These are phyloP conservation scores for Rhopalosiphum nymphaeae DNA, from an alignment of 2,888 invertebrate genomes.

Conservation along the genomic window DNA sequence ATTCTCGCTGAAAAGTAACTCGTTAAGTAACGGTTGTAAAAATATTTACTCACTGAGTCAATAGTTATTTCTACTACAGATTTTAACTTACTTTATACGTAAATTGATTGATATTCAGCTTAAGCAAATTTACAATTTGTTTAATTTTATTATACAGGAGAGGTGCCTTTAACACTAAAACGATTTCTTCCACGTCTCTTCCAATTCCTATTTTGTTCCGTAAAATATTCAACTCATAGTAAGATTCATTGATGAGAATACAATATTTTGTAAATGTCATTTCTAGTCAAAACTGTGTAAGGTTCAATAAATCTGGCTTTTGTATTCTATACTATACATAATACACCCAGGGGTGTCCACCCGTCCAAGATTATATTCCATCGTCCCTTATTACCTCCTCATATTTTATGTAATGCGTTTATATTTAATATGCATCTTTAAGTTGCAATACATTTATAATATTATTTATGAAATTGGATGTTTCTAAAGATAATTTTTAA, in stretches of 20 bases:
- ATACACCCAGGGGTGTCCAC: not conserved
- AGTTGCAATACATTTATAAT: not conserved
- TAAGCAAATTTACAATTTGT: not conserved
- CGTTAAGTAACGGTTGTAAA: not conserved
- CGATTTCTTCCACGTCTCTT: not conserved
- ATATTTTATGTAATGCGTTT: not conserved
- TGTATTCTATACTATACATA: not conserved
- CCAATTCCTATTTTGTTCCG: not conserved
- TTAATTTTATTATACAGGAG: not conserved
- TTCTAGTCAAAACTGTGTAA: not conserved
- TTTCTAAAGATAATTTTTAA: not conserved
- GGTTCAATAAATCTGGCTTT: not conserved
- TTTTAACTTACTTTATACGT: not conserved
- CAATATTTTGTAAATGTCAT: not conserved
- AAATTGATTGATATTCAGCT: not conserved
- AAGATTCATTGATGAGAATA: not conserved
- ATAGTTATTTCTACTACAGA: not conserved
- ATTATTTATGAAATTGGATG: not conserved
- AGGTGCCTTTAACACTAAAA: not conserved
- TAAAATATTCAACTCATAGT: not conserved
- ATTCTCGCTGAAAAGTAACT: not conserved
- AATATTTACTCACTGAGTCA: not conserved
- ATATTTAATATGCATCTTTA: not conserved
- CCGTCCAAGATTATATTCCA: not conserved
- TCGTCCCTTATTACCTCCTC: not conserved